Conservation (phyloP, 2,888 invertebrate genomes). For the Xanthia togata region DNA sequence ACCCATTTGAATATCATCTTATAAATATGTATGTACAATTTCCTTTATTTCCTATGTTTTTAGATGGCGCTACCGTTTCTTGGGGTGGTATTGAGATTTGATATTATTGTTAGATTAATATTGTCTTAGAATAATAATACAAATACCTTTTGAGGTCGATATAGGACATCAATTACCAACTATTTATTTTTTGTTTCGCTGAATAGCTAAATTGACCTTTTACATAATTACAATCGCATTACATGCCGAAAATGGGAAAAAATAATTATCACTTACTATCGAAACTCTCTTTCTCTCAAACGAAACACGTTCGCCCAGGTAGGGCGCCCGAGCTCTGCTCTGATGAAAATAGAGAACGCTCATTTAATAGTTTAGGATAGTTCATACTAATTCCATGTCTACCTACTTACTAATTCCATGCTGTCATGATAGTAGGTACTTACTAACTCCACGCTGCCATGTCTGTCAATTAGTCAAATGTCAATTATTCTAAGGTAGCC, state of each 20-base stretch:
- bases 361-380: no score
- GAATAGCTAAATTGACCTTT: neutral
- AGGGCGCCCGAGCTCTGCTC: no score
- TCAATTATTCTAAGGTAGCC: no score
- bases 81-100: slow-evolving; percentile 23
- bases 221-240: neutral
- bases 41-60: slow-evolving; percentile 64
- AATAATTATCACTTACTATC: neutral
- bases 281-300: no score
- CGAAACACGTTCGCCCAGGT: no score
- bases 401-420: no score
- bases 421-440: no score
- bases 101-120: slow-evolving; percentile 37
- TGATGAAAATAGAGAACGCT: no score
- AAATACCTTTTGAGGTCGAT: neutral
- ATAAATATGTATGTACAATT: slow-evolving; percentile 72
- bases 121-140: neutral
- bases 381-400: no score
- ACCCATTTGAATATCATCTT: slow-evolving; percentile 75
- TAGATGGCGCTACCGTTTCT: slow-evolving; percentile 23
- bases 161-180: neutral
- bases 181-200: neutral
- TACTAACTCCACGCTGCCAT: no score
- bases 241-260: neutral
- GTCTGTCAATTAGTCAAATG: no score